Evolutionary conservation across 2,113 vertebrate genomes (phyloP), one percentile per base, ranked within the genome.

Genomic region (Chascanopsetta lugubris): DNA sequence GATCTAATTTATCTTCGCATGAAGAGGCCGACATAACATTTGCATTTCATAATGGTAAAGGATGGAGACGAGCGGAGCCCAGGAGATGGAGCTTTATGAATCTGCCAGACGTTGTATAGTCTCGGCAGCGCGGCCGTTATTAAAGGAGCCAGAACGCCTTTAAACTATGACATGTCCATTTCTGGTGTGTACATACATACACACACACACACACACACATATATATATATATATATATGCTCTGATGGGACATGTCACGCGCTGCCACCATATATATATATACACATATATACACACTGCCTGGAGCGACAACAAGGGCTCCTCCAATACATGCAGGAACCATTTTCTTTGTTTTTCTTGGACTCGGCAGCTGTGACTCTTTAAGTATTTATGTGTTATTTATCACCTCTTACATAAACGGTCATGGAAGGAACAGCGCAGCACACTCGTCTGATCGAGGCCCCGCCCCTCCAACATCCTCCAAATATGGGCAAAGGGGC

Each of bases 1-100:
- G 57, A 69, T 54, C 46, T 69, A 60, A 85, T 87, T 79, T 72
- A 81, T 86, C 72, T 75, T 34, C 20, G 36, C 18, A n/a, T 72
- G 69, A 66, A 69, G 65, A 50, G 79, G 71, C 20, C 75, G 80
- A 85, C 76, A 75, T 68, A 85, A 80, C 63, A 83, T 88, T 89
- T 87, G 78, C 82, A 83, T 88, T 82, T 82, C 63, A 80, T 84
- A 82, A 84, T 70, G 53, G 69, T 75, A 72, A 67, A 78, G 53
- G 32, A 76, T 10, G 36, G 30, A 43, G 48, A 24, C 7, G 26
- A 50, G 43, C 1, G 21, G 42, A n/a, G n/a, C n/a, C n/a, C n/a
- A n/a, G n/a, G n/a, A 38, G 49, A 59, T 49, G 43, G 49, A 66
- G 56, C 29, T 46, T n/a, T 42, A 49, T 78, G 66, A 72, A 79